Percentiles rank a stretch among this genome's conserved stretches.
Conservation (phyloP, 2,113 vertebrate genomes). For the Alectura lathami region DNA sequence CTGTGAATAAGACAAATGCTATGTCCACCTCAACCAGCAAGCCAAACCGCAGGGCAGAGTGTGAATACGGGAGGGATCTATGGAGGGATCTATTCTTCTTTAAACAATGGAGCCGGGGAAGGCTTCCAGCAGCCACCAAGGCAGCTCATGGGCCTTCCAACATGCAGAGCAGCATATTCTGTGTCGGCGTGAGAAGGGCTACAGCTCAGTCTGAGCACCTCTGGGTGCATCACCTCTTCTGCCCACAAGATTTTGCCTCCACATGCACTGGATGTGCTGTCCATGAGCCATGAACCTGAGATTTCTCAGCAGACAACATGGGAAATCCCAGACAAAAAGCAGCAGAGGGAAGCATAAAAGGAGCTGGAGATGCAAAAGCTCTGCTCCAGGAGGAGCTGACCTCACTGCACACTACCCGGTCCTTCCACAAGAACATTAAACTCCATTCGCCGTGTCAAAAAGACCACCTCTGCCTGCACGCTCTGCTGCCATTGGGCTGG, state of each 20-base stretch:
- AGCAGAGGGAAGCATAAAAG: background rate
- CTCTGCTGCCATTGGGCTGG: accelerated
- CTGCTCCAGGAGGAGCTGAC: background rate
- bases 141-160: background rate
- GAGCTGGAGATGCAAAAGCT: background rate
- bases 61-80: slow-evolving; percentile 41
- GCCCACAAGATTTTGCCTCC: background rate
- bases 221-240: background rate
- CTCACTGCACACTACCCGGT: background rate
- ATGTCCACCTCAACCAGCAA: background rate
- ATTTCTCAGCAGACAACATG: background rate
- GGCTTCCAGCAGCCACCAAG: slow-evolving; percentile 28
- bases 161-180: background rate
- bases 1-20: slow-evolving; percentile 36
- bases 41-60: slow-evolving; percentile 38
- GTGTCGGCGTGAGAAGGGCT: background rate
- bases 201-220: background rate
- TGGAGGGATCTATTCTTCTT: slow-evolving; percentile 23
- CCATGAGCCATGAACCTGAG: background rate
- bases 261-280: background rate
- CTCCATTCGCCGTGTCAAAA: accelerated
- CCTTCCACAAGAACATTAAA: background rate
- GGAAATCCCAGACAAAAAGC: background rate
- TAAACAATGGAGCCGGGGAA: slow-evolving; percentile 36
- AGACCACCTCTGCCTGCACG: background rate